phyloP scores from a whole-genome alignment of 2,888 invertebrate genomes.

The Hylaea fasciaria region DNA sequence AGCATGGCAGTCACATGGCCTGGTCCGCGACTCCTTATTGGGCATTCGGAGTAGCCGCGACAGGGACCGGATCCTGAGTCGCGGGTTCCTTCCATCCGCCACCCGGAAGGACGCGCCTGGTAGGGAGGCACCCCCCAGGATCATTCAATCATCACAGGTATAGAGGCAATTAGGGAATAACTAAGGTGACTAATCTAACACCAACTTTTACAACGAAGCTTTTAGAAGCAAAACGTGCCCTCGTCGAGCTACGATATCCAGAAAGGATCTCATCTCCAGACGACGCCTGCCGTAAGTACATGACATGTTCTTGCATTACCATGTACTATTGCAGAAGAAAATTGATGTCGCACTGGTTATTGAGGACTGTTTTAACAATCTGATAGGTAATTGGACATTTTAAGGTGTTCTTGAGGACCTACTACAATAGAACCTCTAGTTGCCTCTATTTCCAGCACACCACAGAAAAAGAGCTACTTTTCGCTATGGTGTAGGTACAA shows the following conservation, averaged over 20 bases:
- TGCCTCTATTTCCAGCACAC: slow-evolving; percentile 15
- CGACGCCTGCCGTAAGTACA: too few species aligned
- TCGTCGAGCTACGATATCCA: too few species aligned
- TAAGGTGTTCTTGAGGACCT: too few species aligned
- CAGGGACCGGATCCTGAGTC: slow-evolving; percentile 84
- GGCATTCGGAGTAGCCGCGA: slow-evolving; percentile 85
- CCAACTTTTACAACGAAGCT: too few species aligned
- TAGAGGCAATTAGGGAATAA: slow-evolving; percentile 29
- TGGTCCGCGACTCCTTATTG: slow-evolving; percentile 86
- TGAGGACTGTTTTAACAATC: too few species aligned
- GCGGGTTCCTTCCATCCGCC: slow-evolving; percentile 86
- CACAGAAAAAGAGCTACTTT: slow-evolving; percentile 6
- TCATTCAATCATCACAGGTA: slow-evolving; percentile 60
- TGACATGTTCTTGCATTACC: too few species aligned
- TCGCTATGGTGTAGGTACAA: slow-evolving; percentile 4
- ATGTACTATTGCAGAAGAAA: too few species aligned
- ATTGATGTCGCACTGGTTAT: too few species aligned
- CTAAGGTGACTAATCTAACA: background rate
- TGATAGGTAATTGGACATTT: too few species aligned
- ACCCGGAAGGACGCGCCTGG: slow-evolving; percentile 86
- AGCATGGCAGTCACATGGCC: slow-evolving; percentile 73
- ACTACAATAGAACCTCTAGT: background rate
- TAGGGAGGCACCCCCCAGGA: slow-evolving; percentile 85
- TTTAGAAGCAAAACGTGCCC: too few species aligned
- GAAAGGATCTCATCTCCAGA: too few species aligned